Base-by-base conservation (phyloP, 2,113 vertebrate genomes). In the Pimephales promelas region DNA sequence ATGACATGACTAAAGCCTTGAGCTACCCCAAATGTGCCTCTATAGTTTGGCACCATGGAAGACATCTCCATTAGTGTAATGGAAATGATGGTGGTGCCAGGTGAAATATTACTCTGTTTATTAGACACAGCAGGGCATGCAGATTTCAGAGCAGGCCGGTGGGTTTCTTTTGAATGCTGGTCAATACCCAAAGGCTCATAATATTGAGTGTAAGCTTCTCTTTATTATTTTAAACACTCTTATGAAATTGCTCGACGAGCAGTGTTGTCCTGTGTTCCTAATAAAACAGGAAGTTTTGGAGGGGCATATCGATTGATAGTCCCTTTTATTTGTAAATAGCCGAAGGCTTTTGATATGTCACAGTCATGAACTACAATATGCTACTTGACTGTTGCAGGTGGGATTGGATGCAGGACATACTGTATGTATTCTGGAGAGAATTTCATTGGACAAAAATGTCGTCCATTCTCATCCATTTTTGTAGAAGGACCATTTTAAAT, bases 41-140 rank as follows among this genome's bases (percentile, higher is more conserved):
- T 73, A 62, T 78, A 54, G 62, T 82, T 86, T 75, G 47, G 61
- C 40, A 66, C 70, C 40, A 76, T 18, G 26, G 10, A 61, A 72
- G 68, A 81, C 68, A 74, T 81, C 56, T 85, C 57, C 77, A 80
- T 85, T 85, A 85, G 43, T 74, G 66, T 72, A 71, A 84, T 77
- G 31, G 47, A 86, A 62, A 83, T 70, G 3, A 71, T 47, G 36
- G 11, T 24, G 54, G 62, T 83, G 59, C 70, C 10, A 34, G 40
- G 40, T 72, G 76, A 80, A 84, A 73, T 84, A 73, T 72, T 83
- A 66, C 66, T 74, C 56, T 56, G 57, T 86, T 86, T 64, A 83
- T 40, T 45, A 45, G 74, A 79, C 47, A 79, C 47, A 64, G n/a
- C n/a, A n/a, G n/a, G n/a, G n/a, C n/a, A n/a, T n/a, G n/a, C n/a